Conservation (phyloP, 1,140 invertebrate species). For the Episyrphus balteatus region DNA sequence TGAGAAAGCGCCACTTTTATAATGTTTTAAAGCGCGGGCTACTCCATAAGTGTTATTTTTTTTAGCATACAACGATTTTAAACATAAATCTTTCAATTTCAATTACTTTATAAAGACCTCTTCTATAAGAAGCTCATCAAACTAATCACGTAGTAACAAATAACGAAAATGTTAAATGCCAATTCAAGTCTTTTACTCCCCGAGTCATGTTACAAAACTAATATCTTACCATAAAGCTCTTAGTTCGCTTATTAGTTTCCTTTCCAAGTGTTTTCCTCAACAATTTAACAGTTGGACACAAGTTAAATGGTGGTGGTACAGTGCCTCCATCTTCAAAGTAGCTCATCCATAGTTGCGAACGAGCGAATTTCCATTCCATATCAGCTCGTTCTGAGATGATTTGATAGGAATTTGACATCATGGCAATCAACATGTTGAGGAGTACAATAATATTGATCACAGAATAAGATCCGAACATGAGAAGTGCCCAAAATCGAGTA, state of each 20-base stretch:
- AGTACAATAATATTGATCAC: conserved; percentile 88
- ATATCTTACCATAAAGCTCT: conserved; percentile 53
- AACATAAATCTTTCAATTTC: no score
- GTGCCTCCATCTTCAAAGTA: conserved; percentile 82
- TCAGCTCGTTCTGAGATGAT: conserved; percentile 82
- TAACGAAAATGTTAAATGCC: no score
- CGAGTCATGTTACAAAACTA: conserved; percentile 5
- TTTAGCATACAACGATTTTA: no score
- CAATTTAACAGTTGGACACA: conserved; percentile 62
- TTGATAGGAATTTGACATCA: conserved; percentile 94
- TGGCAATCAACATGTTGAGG: conserved; percentile 89
- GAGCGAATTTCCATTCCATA: conserved; percentile 85
- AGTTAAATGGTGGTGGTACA: conserved; percentile 78
- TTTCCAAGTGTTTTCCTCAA: conserved; percentile 38
- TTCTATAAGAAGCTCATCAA: no score
- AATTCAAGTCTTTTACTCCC: no score
- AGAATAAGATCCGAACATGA: conserved; percentile 82
- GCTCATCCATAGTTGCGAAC: conserved; percentile 84
- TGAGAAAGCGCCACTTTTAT: no score
- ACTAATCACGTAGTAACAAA: no score
- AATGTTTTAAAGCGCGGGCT: no score
- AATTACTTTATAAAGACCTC: no score
- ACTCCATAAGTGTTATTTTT: no score
- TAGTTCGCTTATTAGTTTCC: conserved; percentile 34
- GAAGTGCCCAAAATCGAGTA: conserved; percentile 74